A percentile compares a stretch with the other conserved stretches of the same genome.
Evolutionary conservation across 2,888 invertebrate species (phyloP).

Genomic region (Drosophila paramelanica): DNA sequence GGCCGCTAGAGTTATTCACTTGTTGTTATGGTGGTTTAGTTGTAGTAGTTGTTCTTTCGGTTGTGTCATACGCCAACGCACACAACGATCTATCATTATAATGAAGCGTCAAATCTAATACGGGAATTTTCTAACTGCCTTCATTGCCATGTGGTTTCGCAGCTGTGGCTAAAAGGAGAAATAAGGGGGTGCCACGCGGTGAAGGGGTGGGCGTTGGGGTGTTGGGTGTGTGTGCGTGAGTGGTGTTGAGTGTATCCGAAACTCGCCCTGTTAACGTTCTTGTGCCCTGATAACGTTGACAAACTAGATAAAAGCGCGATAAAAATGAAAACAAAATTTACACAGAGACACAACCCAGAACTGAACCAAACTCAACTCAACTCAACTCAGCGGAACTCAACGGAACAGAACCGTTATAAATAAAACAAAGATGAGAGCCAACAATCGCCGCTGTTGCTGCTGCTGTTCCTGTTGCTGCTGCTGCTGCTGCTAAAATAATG

Average conservation of each 20-base stretch:
- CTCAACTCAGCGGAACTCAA: slow-evolving; percentile 10
- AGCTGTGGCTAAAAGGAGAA: slow-evolving; percentile 15
- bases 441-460: slow-evolving; percentile 12
- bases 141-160: slow-evolving; percentile 58
- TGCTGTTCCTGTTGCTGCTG: slow-evolving; percentile 10
- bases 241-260: slow-evolving; percentile 18
- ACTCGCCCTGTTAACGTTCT: slow-evolving; percentile 45
- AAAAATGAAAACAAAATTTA: slow-evolving; percentile 66
- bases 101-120: slow-evolving; percentile 78
- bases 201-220: slow-evolving; percentile 19
- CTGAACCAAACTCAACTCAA: slow-evolving; percentile 11
- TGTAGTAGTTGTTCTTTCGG: slow-evolving; percentile 16
- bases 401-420: slow-evolving; percentile 63
- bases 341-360: slow-evolving; percentile 35
- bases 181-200: not conserved
- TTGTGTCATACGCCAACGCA: slow-evolving; percentile 52
- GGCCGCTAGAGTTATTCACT: slow-evolving; percentile 21
- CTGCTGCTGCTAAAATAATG: slow-evolving; percentile 28
- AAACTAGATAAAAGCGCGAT: slow-evolving; percentile 78
- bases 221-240: slow-evolving; percentile 19
- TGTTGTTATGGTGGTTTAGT: slow-evolving; percentile 2
- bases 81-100: slow-evolving; percentile 76
- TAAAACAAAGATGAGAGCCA: slow-evolving; percentile 62
- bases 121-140: slow-evolving; percentile 59
- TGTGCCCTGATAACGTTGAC: slow-evolving; percentile 69